phyloP scores from a whole-genome alignment of 2,113 vertebrate genomes.

The Garra rufa region DNA sequence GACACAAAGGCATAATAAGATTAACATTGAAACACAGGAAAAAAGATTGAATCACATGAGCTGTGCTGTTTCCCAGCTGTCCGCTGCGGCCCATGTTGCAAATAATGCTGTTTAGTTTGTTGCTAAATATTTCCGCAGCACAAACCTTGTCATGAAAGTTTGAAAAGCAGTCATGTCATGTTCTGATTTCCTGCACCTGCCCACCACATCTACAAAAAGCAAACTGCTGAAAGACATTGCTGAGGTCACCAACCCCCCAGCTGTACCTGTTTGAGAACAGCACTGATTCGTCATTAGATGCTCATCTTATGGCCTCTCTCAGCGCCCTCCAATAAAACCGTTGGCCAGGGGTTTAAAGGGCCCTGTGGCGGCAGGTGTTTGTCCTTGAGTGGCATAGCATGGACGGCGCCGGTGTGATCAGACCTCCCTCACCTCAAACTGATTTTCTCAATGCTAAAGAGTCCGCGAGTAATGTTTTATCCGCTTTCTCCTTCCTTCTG shows the following conservation, averaged over 20 bases:
- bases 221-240: neutral
- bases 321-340: slow-evolving; percentile 46
- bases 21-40: neutral
- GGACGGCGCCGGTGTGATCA: neutral
- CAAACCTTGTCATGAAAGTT: neutral
- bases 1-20: neutral
- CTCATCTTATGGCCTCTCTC: slow-evolving; percentile 45
- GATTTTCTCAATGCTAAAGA: slow-evolving; percentile 44
- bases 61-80: slow-evolving; percentile 11
- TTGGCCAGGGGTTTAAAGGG: slow-evolving; percentile 24
- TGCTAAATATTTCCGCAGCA: neutral
- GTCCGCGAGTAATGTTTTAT: slow-evolving; percentile 29
- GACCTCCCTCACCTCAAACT: slow-evolving; percentile 2
- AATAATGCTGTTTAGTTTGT: slow-evolving; percentile 10
- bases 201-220: slow-evolving; percentile 18
- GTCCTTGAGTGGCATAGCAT: slow-evolving; percentile 30
- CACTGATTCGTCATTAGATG: slow-evolving; percentile 27
- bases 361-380: slow-evolving; percentile 38
- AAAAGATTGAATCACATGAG: neutral
- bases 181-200: neutral
- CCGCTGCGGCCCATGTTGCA: neutral
- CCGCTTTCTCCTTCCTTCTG: neutral
- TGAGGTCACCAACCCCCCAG: slow-evolving; percentile 42
- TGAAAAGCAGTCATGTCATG: neutral
- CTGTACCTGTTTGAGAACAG: slow-evolving; percentile 27